Base-by-base conservation (phyloP, 2,888 invertebrate species). In the Antheraea assamensis region DNA sequence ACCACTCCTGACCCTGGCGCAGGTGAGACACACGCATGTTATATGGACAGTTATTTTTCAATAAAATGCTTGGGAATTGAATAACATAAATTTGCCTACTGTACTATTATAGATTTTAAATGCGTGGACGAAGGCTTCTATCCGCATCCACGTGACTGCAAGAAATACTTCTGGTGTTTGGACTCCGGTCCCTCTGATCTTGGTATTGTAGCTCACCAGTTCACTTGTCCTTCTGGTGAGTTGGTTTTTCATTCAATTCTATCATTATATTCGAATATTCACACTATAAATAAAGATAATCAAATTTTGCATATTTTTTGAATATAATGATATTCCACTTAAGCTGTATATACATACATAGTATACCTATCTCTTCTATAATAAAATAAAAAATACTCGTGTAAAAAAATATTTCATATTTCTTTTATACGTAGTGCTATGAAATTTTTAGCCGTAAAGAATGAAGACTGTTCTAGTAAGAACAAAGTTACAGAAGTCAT, bases 121-220 rank as follows among this genome's bases (percentile, higher is more conserved):
- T 98, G 98, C 87, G 97, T 96, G 82, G 98, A 98, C 78, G 98
- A 98, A 94, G 98, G 98, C 3, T 98, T 98, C 95, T 98, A 96
- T 93, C 96, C 97, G 24, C 98, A 98, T 92, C 98, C 98, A 0
- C 96, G 97, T 64, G 98, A 98, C 89, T 98, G 98, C 90, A 98
- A 98, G 88, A 98, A 98, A 87, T 98, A 98, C 87, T 98, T 98
- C 93, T 98, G 98, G 98, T 98, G 98, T 86, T 93, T 98, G 78
- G 98, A 98, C 87, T 97, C 97, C 82, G 98, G 98, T 4, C 97
- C 98, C 0, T 97, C 98, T 0, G 97, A 98, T 83, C 95, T 98
- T 27, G 98, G 98, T 77, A 97, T 98, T 71, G 97, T 98, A 7
- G 98, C 98, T 0, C 98, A 98, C 93, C 97, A 97, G 86, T 98